Conservation (phyloP, 2,797 vertebrate species). For the Meriones psammophilus region DNA sequence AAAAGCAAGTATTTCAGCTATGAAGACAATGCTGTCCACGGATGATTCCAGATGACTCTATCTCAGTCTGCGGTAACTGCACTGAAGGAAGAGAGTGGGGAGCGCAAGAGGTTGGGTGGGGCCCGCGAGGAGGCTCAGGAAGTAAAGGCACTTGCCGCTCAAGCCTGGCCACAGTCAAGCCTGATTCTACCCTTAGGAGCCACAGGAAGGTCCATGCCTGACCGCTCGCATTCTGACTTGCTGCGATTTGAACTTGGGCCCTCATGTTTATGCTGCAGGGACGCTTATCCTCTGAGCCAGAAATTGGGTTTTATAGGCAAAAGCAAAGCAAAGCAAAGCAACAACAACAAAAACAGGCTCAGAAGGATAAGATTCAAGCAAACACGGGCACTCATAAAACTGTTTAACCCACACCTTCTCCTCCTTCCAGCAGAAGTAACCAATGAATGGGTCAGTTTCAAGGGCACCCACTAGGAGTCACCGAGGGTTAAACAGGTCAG, state of each 20-base stretch:
- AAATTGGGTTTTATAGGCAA: slow-evolving; percentile 13
- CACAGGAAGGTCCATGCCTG: neutral
- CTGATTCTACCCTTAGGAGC: neutral
- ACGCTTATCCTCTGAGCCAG: neutral
- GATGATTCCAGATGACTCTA: neutral
- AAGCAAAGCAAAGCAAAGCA: neutral
- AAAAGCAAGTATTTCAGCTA: neutral
- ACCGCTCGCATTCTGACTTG: too few species aligned
- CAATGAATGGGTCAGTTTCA: neutral
- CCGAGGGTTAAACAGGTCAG: slow-evolving; percentile 29
- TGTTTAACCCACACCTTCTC: neutral
- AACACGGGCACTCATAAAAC: neutral
- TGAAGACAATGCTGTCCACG: neutral
- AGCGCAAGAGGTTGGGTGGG: neutral
- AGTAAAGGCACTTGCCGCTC: neutral
- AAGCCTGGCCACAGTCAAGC: neutral
- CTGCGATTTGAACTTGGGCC: neutral
- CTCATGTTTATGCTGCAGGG: neutral
- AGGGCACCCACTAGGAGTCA: slow-evolving; percentile 36
- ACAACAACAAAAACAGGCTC: neutral
- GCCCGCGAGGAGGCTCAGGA: neutral
- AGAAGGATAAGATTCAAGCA: neutral
- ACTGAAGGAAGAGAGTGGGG: neutral
- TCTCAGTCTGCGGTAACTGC: neutral
- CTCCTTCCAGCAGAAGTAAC: neutral